These are phyloP conservation scores for Bathynomus jamesi DNA, from an alignment of 1,140 invertebrate species.

Conservation along the genomic window DNA sequence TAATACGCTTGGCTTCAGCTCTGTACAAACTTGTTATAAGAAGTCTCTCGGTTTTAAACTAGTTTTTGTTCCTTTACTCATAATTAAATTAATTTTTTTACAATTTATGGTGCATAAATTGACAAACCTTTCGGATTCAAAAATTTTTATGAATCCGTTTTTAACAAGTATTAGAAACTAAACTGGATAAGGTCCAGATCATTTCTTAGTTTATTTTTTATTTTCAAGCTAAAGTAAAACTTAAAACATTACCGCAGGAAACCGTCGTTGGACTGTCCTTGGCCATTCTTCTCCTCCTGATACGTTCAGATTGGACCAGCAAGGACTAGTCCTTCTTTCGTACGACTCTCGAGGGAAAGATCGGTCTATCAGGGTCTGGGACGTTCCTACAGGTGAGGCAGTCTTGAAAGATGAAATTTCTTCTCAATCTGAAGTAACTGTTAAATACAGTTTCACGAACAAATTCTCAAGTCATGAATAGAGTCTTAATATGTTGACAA, in stretches of 20 bases:
- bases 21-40: neutral
- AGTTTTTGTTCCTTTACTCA: no score
- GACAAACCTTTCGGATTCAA: no score
- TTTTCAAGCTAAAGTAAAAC: no score
- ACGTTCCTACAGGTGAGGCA: constrained; percentile 58
- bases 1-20: no score
- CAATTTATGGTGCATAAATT: no score
- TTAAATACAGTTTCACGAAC: neutral
- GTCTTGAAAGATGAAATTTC: neutral
- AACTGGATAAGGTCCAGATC: no score
- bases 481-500: neutral
- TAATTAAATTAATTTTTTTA: no score
- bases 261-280: constrained; percentile 59
- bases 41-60: no score
- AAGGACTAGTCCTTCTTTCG: constrained; percentile 60
- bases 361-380: constrained; percentile 66
- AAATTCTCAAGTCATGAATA: neutral
- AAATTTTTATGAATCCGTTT: no score
- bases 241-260: constrained; percentile 52
- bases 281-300: constrained; percentile 69
- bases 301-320: constrained; percentile 59
- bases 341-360: constrained; percentile 61
- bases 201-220: no score
- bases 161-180: no score
- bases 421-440: neutral